These are phyloP conservation scores for Epinotia bilunana DNA, from an alignment of 2,888 invertebrate species.

Conservation along the genomic window DNA sequence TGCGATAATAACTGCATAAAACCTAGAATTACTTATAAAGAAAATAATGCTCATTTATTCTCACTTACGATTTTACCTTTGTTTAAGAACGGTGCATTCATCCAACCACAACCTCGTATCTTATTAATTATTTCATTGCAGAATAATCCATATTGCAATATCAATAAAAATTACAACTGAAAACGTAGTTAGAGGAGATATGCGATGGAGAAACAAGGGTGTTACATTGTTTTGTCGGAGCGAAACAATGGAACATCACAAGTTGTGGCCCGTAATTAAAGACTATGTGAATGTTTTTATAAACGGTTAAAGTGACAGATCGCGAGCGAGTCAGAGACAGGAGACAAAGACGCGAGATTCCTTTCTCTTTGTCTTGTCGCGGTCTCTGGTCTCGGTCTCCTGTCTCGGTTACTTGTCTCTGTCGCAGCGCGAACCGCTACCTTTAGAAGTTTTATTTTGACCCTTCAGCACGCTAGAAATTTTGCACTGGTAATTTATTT, in stretches of 20 bases:
- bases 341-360: too few species aligned
- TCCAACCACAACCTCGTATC: neutral
- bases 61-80: constrained; percentile 29
- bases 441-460: too few species aligned
- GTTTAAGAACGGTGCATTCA: neutral
- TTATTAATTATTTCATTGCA: neutral
- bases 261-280: too few species aligned
- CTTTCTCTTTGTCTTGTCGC: too few species aligned
- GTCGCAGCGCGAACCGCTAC: too few species aligned
- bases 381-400: too few species aligned
- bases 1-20: neutral
- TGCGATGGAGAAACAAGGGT: neutral
- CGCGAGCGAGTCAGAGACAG: too few species aligned
- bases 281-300: too few species aligned
- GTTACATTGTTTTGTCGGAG: neutral
- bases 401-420: too few species aligned
- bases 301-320: too few species aligned
- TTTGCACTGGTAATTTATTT: too few species aligned
- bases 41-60: constrained; percentile 31
- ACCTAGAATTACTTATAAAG: neutral
- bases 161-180: neutral
- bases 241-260: constrained; percentile 7
- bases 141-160: neutral
- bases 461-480: too few species aligned
- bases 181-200: neutral